Evolutionary conservation across 2,888 invertebrate genomes (phyloP), one percentile per base, ranked within the genome.

Genomic region (Ecliptopera silaceata): DNA sequence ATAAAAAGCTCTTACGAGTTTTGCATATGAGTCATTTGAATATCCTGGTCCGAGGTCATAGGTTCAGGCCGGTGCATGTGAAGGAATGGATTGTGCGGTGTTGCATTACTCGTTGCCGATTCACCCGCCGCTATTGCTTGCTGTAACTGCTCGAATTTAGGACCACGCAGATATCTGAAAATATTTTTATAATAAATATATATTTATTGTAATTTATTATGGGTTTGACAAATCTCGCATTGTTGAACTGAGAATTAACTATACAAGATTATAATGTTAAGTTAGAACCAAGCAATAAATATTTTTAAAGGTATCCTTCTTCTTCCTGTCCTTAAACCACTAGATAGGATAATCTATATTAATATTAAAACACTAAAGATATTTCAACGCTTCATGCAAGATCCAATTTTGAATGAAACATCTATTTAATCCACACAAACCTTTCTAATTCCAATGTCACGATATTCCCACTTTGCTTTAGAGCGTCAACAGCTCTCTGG

Each of bases 401-500:
- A n/a, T n/a, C n/a, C n/a, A n/a, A n/a, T n/a, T n/a, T n/a, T n/a
- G 20, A 20, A 20, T 20, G 20, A 4, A 20, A 20, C 20, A 20
- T 3, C 3, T 20, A 20, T 20, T 3, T 20, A 20, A 20, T 39
- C 39, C 18, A 11, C 39, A 43, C 43, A 15, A 17, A 46, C 79
- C 97, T 94, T 77, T 98, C 98, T 64, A 99, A 88, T 69, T 97
- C 96, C 11, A 99, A 90, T 43, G 95, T 95, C 31, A 99, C 99
- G 34, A 95, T 93, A 73, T 95, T 96, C 1, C 98, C 98, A 59
- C 99, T 98, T 80, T 97, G 97, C 68, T 98, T 95, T 53, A 99
- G 92, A 43, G 99, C 96, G 83, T 99, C 98, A 0, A 99, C 99
- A 0, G 99, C 99, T 74, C 99, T 96, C 78, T 98, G 98, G 90